phyloP scores from a whole-genome alignment of 2,113 vertebrate genomes.

The Hipposideros armiger region DNA sequence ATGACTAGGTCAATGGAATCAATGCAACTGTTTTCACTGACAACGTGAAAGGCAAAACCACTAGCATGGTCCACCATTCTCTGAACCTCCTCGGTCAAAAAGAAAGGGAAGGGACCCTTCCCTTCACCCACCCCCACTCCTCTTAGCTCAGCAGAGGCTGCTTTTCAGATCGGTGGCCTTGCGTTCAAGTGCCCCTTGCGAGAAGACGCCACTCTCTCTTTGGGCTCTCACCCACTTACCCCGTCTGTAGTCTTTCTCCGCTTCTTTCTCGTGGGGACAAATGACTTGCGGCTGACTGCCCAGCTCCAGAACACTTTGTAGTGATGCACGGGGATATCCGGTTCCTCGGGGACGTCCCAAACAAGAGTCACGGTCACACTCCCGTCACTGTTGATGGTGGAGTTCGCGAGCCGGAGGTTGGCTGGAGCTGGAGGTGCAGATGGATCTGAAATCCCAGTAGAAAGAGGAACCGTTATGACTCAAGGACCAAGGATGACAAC shows the following conservation, averaged over 20 bases:
- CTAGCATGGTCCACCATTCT: accelerated
- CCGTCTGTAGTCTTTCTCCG: conserved; percentile 94
- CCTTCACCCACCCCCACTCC: too few species aligned
- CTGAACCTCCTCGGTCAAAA: accelerated
- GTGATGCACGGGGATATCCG: conserved; percentile 95
- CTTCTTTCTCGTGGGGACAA: conserved; percentile 94
- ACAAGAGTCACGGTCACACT: conserved; percentile 89
- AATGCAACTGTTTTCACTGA: not conserved
- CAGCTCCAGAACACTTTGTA: conserved; percentile 98
- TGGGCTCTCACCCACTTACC: conserved; percentile 85
- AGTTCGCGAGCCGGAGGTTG: conserved; percentile 90
- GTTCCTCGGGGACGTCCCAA: conserved; percentile 94
- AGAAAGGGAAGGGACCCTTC: accelerated
- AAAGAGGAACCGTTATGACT: not conserved
- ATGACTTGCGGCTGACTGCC: conserved; percentile 89
- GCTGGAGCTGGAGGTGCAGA: conserved; percentile 92
- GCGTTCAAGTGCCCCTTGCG: accelerated
- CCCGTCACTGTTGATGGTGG: conserved; percentile 89
- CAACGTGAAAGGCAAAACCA: accelerated
- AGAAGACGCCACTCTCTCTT: accelerated
- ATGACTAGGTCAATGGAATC: not conserved
- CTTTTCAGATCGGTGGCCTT: accelerated
- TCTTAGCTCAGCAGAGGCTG: accelerated
- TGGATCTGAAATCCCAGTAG: conserved; percentile 89
- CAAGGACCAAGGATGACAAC: accelerated